Conservation (phyloP, 92 coral and sea anemone genomes). For the Phenganax stokvisi region DNA sequence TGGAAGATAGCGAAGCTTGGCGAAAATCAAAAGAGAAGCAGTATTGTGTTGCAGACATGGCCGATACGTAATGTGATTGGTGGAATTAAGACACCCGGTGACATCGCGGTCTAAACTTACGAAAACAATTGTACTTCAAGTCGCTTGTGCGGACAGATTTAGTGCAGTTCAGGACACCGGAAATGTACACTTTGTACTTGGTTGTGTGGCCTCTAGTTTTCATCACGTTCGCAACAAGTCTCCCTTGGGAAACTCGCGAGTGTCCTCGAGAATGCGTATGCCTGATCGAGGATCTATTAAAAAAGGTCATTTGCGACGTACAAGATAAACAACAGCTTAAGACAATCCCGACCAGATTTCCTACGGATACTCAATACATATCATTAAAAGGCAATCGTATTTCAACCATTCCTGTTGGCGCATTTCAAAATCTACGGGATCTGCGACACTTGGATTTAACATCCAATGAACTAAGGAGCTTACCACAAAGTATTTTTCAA, state of each 20-base stretch:
- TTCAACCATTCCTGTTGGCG: slow-evolving; percentile 55
- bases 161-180: neutral
- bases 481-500: slow-evolving; percentile 72
- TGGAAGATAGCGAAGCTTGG: neutral
- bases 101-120: slow-evolving; percentile 6
- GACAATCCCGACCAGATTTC: slow-evolving; percentile 64
- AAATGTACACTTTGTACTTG: slow-evolving; percentile 9
- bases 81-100: neutral
- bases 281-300: neutral
- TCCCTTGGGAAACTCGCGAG: slow-evolving; percentile 1
- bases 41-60: neutral
- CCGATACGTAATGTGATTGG: slow-evolving; percentile 8
- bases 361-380: slow-evolving; percentile 52
- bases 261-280: slow-evolving; percentile 28
- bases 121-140: neutral
- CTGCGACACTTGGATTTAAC: slow-evolving; percentile 63
- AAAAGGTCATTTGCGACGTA: slow-evolving; percentile 47
- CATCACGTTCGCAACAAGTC: slow-evolving; percentile 6
- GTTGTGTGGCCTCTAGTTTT: slow-evolving; percentile 21
- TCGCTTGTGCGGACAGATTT: neutral
- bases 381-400: slow-evolving; percentile 65
- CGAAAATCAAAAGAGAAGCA: neutral
- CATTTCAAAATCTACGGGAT: slow-evolving; percentile 63
- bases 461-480: slow-evolving; percentile 60
- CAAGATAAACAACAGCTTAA: slow-evolving; percentile 36